Base-by-base conservation (phyloP, 2,888 invertebrate genomes). In the Chydorus sphaericus region DNA sequence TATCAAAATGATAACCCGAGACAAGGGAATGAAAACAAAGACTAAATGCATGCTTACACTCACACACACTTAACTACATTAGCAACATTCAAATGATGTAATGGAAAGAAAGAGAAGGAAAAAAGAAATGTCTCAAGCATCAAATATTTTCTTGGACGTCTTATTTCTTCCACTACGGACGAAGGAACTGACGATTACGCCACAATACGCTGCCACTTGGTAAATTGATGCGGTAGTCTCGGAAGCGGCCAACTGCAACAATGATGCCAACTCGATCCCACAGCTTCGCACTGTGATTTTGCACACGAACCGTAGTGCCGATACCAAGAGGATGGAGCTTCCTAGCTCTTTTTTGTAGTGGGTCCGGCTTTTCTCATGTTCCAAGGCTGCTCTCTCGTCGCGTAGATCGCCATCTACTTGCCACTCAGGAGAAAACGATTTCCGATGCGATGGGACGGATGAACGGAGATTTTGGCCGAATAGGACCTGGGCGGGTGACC, bases 231-330 rank as follows among this genome's bases (percentile, higher is more conserved):
- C 26, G 18, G 11, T 53, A 53, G 16, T 33, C 16, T n/a, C 53
- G 36, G 7, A 8, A 16, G 10, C 23, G 36, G 20, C 37, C 33
- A 10, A 36, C 37, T 20, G 23, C 18, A 20, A 53, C 28, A 18
- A 53, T 26, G n/a, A 53, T 20, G 38, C 53, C 53, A n/a, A 20
- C 23, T 30, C 28, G 36, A 29, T 53, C 53, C 53, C 53, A 53
- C 37, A 2, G n/a, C n/a, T 36, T 33, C 14, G 38, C 37, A n/a
- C 5, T 18, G 7, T n/a, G 33, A 23, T 53, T 20, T 23, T 53
- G 53, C 20, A 37, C 29, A n/a, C 28, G 23, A 23, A 53, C 53
- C 23, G 14, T 20, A 7, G n/a, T 14, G 5, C 4, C 38, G 14
- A 37, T 37, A 37, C 5, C 4, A 18, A 37, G 37, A 6, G 37